Evolutionary conservation across 2,888 invertebrate species (phyloP).

Genomic region (Taenaris catops): DNA sequence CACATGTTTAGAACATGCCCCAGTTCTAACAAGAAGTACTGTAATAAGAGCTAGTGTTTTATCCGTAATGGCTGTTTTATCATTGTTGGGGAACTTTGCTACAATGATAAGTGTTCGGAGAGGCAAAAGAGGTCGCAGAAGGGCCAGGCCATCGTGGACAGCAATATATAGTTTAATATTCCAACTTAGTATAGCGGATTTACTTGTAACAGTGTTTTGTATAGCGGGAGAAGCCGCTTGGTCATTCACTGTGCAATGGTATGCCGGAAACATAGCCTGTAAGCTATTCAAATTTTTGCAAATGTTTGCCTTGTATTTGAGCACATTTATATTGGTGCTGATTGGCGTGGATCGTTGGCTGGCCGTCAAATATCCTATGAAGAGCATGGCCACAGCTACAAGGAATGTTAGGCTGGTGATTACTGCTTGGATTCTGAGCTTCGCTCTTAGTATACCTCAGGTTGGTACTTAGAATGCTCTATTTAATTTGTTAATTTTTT

Average conservation of each 20-base stretch:
- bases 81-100: conserved; percentile 86
- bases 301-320: conserved; percentile 90
- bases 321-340: conserved; percentile 89
- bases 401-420: conserved; percentile 84
- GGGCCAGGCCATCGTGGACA: conserved; percentile 82
- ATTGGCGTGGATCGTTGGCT: conserved; percentile 91
- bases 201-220: conserved; percentile 90
- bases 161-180: conserved; percentile 88
- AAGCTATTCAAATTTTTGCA: conserved; percentile 90
- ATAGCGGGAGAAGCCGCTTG: conserved; percentile 90
- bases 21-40: conserved; percentile 81
- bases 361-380: conserved; percentile 90
- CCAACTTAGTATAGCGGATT: conserved; percentile 90
- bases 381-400: conserved; percentile 82
- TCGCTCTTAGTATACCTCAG: conserved; percentile 89
- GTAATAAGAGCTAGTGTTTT: conserved; percentile 84
- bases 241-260: conserved; percentile 90
- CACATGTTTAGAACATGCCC: conserved; percentile 82
- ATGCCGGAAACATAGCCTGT: conserved; percentile 87
- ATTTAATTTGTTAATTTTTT: no score
- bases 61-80: conserved; percentile 84
- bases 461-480: conserved; percentile 65
- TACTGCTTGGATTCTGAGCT: conserved; percentile 86
- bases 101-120: conserved; percentile 88
- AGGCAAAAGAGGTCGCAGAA: conserved; percentile 78